These are phyloP conservation scores for Leptinotarsa defecta DNA, from an alignment of 1,140 invertebrate genomes.

Conservation along the genomic window DNA sequence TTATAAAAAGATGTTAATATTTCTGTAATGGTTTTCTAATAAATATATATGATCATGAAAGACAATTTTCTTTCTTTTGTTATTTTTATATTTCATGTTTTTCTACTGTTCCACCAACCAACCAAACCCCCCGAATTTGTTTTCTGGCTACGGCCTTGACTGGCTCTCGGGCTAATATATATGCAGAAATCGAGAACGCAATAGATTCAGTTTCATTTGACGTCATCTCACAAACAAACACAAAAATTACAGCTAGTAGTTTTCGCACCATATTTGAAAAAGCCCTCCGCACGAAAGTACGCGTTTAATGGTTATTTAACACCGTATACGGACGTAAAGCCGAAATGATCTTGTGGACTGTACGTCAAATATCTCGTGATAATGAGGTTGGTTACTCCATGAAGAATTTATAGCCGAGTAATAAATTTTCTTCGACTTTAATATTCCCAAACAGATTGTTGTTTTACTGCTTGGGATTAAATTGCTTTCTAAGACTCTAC, in stretches of 20 bases:
- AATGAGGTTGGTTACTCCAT: not conserved
- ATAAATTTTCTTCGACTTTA: slow-evolving; percentile 7
- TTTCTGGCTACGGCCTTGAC: too few species aligned
- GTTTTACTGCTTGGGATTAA: not conserved
- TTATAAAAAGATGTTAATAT: too few species aligned
- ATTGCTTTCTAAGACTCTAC: not conserved
- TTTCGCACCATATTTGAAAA: not conserved
- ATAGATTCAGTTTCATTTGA: not conserved
- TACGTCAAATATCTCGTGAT: not conserved
- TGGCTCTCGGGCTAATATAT: too few species aligned
- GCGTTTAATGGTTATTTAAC: not conserved
- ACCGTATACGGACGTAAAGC: not conserved
- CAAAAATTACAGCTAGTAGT: not conserved
- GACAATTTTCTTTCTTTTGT: too few species aligned
- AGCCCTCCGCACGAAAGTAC: not conserved
- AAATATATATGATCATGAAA: too few species aligned
- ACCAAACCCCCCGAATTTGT: too few species aligned
- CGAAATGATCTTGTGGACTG: not conserved
- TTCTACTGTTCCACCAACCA: too few species aligned
- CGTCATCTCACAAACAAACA: not conserved
- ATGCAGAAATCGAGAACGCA: too few species aligned
- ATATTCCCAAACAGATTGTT: slow-evolving; percentile 3
- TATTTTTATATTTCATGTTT: too few species aligned
- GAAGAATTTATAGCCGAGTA: not conserved
- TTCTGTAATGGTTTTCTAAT: too few species aligned